Percentiles rank a stretch among this genome's conserved stretches.
phyloP scores from a whole-genome alignment of 2,888 invertebrate species.

The Drosophila percnosoma region DNA sequence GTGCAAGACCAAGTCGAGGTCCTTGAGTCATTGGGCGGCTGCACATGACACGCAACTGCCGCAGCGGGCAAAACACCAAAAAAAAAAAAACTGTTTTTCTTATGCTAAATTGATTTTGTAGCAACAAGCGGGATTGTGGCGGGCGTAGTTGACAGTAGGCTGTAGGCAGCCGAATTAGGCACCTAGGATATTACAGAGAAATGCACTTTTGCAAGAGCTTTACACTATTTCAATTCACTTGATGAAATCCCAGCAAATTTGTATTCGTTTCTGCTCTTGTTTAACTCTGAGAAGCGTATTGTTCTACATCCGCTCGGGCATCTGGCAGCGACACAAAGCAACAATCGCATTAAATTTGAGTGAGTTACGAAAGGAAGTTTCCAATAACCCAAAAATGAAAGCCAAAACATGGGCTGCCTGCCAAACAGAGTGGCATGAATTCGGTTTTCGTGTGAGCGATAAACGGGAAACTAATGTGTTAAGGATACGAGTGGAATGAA shows the following conservation, averaged over 20 bases:
- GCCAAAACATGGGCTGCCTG: background rate
- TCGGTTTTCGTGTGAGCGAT: conserved; percentile 17
- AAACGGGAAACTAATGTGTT: conserved; percentile 7
- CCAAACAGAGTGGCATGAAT: conserved; percentile 30
- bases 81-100: conserved; percentile 44
- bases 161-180: background rate
- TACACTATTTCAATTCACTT: conserved; percentile 49
- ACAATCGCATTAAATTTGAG: conserved; percentile 31
- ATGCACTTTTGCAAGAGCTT: conserved; percentile 73
- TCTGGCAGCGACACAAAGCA: conserved; percentile 20
- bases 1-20: conserved; percentile 27
- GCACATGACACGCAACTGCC: conserved; percentile 65
- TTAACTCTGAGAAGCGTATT: conserved; percentile 29
- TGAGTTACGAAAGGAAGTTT: conserved; percentile 2
- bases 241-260: conserved; percentile 42
- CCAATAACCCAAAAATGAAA: background rate
- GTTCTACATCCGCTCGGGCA: conserved; percentile 31
- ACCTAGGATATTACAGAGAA: conserved; percentile 58
- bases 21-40: conserved; percentile 29
- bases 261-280: background rate
- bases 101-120: conserved; percentile 72
- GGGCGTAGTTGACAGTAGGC: conserved; percentile 9
- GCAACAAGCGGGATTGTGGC: conserved; percentile 53
- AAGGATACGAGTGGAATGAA: background rate
- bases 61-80: conserved; percentile 7